Percentiles rank a stretch among this genome's conserved stretches.
These are phyloP conservation scores for Phenacoccus solenopsis DNA, from an alignment of 1,140 invertebrate species.

Conservation along the genomic window DNA sequence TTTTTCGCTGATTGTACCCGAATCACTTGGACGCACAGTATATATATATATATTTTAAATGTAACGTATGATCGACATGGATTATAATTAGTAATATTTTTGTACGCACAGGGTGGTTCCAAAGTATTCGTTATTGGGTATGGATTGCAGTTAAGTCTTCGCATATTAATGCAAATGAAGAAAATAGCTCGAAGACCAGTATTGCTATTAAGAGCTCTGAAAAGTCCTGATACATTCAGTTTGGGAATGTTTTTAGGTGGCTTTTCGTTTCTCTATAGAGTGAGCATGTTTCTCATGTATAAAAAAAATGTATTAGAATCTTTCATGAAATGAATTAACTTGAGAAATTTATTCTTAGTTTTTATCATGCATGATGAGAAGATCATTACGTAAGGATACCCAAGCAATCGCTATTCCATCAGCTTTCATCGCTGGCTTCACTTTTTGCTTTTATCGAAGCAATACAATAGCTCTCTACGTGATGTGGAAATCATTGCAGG, in stretches of 20 bases:
- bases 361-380: constrained; percentile 44
- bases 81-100: constrained; percentile 17
- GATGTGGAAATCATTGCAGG: constrained; percentile 57
- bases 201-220: constrained; percentile 37
- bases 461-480: constrained; percentile 54
- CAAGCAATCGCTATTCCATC: constrained; percentile 46
- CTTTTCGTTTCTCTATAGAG: constrained; percentile 48
- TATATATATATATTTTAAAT: too few species aligned
- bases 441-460: constrained; percentile 50
- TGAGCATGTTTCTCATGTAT: constrained; percentile 29
- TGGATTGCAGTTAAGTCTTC: constrained; percentile 43
- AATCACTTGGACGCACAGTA: too few species aligned
- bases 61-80: too few species aligned
- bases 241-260: constrained; percentile 48
- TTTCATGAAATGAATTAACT: neutral
- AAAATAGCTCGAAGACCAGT: constrained; percentile 38
- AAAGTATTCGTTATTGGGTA: constrained; percentile 46
- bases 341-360: constrained; percentile 34
- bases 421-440: constrained; percentile 45
- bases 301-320: too few species aligned
- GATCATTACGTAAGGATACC: constrained; percentile 41
- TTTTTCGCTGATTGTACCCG: too few species aligned
- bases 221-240: constrained; percentile 42
- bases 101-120: constrained; percentile 37
- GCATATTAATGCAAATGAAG: constrained; percentile 39